Percentiles rank a stretch among this genome's conserved stretches.
These are phyloP conservation scores for Catharus fuscescens DNA, from an alignment of 2,113 vertebrate species.

Conservation along the genomic window DNA sequence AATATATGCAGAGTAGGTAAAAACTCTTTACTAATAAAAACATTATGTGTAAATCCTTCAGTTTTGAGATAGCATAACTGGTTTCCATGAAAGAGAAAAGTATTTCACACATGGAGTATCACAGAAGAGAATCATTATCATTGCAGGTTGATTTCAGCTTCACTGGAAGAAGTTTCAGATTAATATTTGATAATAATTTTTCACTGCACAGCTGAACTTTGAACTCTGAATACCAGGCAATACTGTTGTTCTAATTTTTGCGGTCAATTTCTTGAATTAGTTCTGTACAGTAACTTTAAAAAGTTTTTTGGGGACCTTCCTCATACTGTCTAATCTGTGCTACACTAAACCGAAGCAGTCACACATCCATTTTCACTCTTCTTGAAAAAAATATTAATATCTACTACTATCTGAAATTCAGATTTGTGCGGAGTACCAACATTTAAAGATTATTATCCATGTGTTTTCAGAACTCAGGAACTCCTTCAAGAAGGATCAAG, in stretches of 20 bases:
- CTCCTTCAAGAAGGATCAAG: neutral
- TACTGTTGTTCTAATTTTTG: neutral
- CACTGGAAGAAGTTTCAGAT: neutral
- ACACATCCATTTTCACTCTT: neutral
- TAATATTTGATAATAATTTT: neutral
- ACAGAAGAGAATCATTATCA: neutral
- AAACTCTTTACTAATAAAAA: neutral
- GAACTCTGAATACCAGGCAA: neutral
- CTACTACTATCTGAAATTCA: neutral
- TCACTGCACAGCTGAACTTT: neutral
- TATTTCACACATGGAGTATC: neutral
- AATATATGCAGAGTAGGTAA: neutral
- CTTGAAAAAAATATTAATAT: neutral
- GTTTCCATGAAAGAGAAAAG: neutral
- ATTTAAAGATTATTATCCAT: too few species aligned
- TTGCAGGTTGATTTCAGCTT: neutral
- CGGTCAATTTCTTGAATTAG: neutral
- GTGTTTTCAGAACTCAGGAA: neutral
- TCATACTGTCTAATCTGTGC: neutral
- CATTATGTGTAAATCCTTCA: accelerated
- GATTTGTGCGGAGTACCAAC: neutral
- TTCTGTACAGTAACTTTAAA: neutral
- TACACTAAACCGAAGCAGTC: neutral
- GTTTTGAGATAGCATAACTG: neutral
- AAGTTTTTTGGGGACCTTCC: neutral